Conservation (phyloP, 1,140 invertebrate genomes). For the Halyomorpha halys region DNA sequence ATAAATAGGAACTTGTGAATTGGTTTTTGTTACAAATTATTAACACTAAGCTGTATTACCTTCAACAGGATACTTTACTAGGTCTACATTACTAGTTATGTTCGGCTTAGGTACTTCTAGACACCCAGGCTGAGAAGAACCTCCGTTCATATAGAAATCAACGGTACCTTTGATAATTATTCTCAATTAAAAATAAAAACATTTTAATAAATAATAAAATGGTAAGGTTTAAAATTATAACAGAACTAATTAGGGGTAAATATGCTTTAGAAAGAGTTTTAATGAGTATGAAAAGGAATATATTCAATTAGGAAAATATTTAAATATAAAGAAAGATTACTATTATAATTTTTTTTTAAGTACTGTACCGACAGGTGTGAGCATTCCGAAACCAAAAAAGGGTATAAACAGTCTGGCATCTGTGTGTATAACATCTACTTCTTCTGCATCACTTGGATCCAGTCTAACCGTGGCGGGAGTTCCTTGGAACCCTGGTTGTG, state of each 20-base stretch:
- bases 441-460: constrained; percentile 37
- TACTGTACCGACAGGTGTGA: constrained; percentile 33
- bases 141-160: constrained; percentile 34
- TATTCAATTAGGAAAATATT: too few relatives aligned
- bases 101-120: constrained; percentile 23
- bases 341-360: too few relatives aligned
- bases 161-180: constrained; percentile 26
- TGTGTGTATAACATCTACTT: constrained; percentile 42
- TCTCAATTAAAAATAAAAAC: neutral
- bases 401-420: constrained; percentile 37
- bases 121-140: constrained; percentile 34
- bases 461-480: constrained; percentile 35
- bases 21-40: neutral
- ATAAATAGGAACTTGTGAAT: neutral
- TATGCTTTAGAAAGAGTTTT: too few relatives aligned
- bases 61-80: constrained; percentile 30
- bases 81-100: constrained; percentile 28
- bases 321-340: too few relatives aligned
- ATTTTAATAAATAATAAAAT: too few relatives aligned
- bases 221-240: too few relatives aligned
- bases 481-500: constrained; percentile 40
- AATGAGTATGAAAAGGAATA: too few relatives aligned
- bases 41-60: constrained; percentile 25
- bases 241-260: too few relatives aligned
- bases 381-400: constrained; percentile 37